A percentile compares a stretch with the other conserved stretches of the same genome.
phyloP scores from a whole-genome alignment of 2,113 vertebrate species.

The Boleophthalmus pectinirostris region DNA sequence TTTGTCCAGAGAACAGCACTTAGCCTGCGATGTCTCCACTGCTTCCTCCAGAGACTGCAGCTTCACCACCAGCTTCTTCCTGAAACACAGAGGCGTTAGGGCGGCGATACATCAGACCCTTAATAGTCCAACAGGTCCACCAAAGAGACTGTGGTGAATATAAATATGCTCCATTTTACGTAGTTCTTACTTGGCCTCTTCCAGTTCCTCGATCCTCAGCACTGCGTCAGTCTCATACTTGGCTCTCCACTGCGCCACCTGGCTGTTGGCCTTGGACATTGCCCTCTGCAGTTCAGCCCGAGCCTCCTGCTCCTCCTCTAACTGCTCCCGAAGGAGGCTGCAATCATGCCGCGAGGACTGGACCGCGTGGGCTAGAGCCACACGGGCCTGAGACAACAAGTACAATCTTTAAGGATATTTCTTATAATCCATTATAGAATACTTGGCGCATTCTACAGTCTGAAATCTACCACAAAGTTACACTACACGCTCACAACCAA shows the following conservation, averaged over 20 bases:
- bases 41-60: conserved; percentile 91
- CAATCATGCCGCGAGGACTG: conserved; percentile 89
- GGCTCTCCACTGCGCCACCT: conserved; percentile 93
- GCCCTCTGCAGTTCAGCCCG: conserved; percentile 87
- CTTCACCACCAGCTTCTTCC: conserved; percentile 88
- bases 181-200: conserved; percentile 88
- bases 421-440: background rate
- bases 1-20: conserved; percentile 91
- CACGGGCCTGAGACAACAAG: conserved; percentile 80
- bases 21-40: conserved; percentile 84
- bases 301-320: conserved; percentile 89
- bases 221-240: conserved; percentile 95
- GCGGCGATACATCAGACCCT: background rate
- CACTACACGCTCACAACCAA: background rate
- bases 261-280: conserved; percentile 88
- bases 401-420: background rate
- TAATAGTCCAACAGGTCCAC: background rate
- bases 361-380: conserved; percentile 84
- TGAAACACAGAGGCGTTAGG: conserved; percentile 36
- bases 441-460: background rate
- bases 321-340: conserved; percentile 91
- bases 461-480: background rate
- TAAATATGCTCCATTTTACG: background rate
- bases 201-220: conserved; percentile 91
- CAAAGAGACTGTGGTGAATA: background rate